Evolutionary conservation across 2,888 invertebrate species (phyloP), one percentile per base, ranked within the genome.

Genomic region (Hypomecis atomaria): DNA sequence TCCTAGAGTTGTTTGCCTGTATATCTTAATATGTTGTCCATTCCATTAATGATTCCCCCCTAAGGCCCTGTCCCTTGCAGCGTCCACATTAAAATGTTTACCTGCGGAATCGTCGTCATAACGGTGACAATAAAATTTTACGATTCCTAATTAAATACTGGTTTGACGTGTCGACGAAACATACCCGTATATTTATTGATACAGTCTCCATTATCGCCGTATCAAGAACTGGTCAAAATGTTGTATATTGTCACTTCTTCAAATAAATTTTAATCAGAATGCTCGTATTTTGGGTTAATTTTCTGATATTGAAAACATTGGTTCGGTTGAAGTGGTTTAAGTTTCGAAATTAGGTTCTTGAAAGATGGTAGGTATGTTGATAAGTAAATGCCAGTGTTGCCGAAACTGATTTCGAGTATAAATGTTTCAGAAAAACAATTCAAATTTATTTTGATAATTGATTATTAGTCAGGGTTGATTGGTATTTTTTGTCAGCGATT

Each of bases 91-190:
- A 62, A 66, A 37, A 62, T 62, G 53, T 65, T 56, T 43, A 62
- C 50, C 58, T 50, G 57, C 49, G 52, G 48, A 52, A 53, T 63
- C 45, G 56, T 53, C 44, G 43, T 13, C 54, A 62, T 68, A 67
- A 65, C 70, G 65, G 68, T 61, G 38, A 50, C 61, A 61, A 70
- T 70, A 70, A 65, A 66, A 59, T 59, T 68, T 65, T 62, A 66
- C 44, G 65, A 65, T 54, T 52, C 62, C 48, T 58, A 74, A 76
- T 73, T 71, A 63, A 70, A 72, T 74, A 73, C 78, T 66, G 74
- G 78, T 77, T 76, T 69, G 69, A 72, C 71, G 57, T 69, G 65
- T 64, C 52, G 49, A 33, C 61, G 34, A 45, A 49, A 59, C 58
- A 44, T 55, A 52, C 34, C 7, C 33, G 23, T 37, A 4, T 57